phyloP scores from a whole-genome alignment of 2,888 invertebrate species.

The Agrochola litura region DNA sequence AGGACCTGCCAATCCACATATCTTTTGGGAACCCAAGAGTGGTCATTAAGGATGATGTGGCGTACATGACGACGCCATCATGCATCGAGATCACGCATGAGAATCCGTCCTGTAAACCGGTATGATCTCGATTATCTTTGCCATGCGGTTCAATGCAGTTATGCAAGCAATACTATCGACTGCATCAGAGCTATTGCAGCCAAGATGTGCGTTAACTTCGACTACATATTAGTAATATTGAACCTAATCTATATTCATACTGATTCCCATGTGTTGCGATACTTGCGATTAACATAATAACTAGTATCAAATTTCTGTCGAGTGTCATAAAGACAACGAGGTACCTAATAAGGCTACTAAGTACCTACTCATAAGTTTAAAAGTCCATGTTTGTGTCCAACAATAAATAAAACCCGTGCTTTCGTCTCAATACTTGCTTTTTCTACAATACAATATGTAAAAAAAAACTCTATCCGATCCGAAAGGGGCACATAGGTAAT shows the following conservation, averaged over 20 bases:
- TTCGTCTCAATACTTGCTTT: background rate
- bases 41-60: conserved; percentile 92
- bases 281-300: background rate
- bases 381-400: background rate
- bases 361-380: background rate
- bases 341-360: background rate
- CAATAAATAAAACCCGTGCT: background rate
- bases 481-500: too few relatives aligned
- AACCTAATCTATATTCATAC: background rate
- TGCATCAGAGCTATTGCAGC: background rate
- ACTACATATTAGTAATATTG: background rate
- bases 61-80: conserved; percentile 95
- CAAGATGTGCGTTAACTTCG: background rate
- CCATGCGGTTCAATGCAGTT: background rate
- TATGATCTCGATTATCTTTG: conserved; percentile 5
- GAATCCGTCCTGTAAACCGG: conserved; percentile 92
- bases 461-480: too few relatives aligned
- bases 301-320: background rate
- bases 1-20: conserved; percentile 96
- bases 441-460: too few relatives aligned
- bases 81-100: conserved; percentile 95
- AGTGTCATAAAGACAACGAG: background rate
- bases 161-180: background rate
- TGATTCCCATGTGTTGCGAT: background rate
- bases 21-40: conserved; percentile 95